These are phyloP conservation scores for Rhynchotus rufescens DNA, from an alignment of 2,797 vertebrate species.

Conservation along the genomic window DNA sequence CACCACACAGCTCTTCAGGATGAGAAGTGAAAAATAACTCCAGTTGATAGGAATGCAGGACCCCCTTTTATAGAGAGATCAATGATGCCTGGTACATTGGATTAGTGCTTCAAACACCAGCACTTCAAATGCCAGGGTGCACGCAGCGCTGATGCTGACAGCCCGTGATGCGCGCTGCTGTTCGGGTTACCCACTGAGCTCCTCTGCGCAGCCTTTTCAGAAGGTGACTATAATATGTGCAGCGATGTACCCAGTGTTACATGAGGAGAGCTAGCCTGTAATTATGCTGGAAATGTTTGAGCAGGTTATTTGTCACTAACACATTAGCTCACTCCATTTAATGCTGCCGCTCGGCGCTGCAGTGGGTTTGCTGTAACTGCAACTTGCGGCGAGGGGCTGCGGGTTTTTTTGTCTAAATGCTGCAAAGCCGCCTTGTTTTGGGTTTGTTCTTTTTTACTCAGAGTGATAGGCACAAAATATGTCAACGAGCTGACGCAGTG, in stretches of 20 bases:
- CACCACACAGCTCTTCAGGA: slow-evolving; percentile 64
- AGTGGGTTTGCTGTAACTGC: not conserved
- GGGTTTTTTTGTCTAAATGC: not conserved
- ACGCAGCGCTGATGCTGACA: slow-evolving; percentile 43
- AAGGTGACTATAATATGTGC: slow-evolving; percentile 57
- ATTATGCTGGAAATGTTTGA: slow-evolving; percentile 46
- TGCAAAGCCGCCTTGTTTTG: not conserved
- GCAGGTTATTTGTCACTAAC: slow-evolving; percentile 20
- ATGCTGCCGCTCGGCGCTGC: not conserved
- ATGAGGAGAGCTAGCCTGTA: slow-evolving; percentile 69
- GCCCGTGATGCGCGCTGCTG: slow-evolving; percentile 57
- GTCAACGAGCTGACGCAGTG: slow-evolving; percentile 9
- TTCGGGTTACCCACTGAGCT: slow-evolving; percentile 56
- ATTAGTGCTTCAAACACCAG: slow-evolving; percentile 59
- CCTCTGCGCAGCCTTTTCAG: slow-evolving; percentile 37
- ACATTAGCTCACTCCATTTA: slow-evolving; percentile 40
- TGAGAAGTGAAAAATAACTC: slow-evolving; percentile 59
- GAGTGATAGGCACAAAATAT: not conserved
- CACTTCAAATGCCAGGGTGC: slow-evolving; percentile 60
- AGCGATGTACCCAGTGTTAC: slow-evolving; percentile 55
- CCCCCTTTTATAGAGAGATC: slow-evolving; percentile 65
- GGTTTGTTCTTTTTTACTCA: not conserved
- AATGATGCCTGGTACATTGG: slow-evolving; percentile 58
- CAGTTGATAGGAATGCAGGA: slow-evolving; percentile 60
- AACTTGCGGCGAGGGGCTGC: not conserved